Conservation (phyloP, 2,888 invertebrate species). For the Archaeoteleia sp. region DNA sequence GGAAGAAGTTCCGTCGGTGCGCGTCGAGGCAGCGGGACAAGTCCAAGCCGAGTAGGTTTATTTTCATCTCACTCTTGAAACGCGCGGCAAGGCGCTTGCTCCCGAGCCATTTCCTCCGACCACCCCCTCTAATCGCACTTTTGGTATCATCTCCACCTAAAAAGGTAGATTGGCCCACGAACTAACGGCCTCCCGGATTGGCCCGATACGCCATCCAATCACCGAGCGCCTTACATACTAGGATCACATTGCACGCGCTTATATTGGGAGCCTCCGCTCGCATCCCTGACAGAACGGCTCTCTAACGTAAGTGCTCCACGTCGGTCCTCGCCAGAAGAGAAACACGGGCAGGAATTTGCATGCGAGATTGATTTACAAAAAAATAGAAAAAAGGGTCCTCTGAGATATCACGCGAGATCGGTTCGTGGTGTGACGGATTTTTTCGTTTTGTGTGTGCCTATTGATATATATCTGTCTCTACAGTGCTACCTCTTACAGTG, state of each 20-base stretch:
- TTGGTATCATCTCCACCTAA: slow-evolving; percentile 78
- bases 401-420: too few species aligned
- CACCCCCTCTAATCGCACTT: slow-evolving; percentile 74
- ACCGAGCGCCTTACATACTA: slow-evolving; percentile 74
- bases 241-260: slow-evolving; percentile 89
- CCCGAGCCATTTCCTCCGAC: slow-evolving; percentile 55
- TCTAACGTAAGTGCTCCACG: slow-evolving; percentile 91
- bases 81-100: slow-evolving; percentile 52
- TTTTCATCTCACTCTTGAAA: slow-evolving; percentile 69
- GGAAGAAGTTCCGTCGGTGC: slow-evolving; percentile 15
- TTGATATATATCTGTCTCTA: too few species aligned
- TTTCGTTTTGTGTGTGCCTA: too few species aligned
- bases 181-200: slow-evolving; percentile 76
- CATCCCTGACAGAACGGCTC: slow-evolving; percentile 96
- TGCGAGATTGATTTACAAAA: slow-evolving; percentile 14
- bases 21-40: slow-evolving; percentile 16
- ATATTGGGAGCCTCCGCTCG: slow-evolving; percentile 83
- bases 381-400: too few species aligned
- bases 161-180: slow-evolving; percentile 79
- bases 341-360: slow-evolving; percentile 18
- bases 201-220: slow-evolving; percentile 75
- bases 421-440: too few species aligned
- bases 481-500: too few species aligned
- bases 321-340: slow-evolving; percentile 19
- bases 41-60: slow-evolving; percentile 57